Conservation (phyloP, 2,113 vertebrate species). For the Aphelocoma coerulescens region DNA sequence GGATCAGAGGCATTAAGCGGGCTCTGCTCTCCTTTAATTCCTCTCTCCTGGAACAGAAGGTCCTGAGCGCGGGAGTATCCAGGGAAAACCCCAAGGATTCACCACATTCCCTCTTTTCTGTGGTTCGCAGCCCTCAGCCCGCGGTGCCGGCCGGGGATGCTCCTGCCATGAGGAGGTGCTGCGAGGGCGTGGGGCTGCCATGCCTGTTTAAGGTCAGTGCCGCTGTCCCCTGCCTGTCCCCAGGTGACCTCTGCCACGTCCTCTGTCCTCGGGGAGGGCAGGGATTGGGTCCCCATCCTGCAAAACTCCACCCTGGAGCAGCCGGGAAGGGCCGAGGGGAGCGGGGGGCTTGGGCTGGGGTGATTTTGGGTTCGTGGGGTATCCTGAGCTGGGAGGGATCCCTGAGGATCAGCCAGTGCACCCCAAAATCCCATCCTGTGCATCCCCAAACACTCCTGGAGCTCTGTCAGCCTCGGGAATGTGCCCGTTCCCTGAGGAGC, state of each 20-base stretch:
- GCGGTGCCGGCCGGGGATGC: background rate
- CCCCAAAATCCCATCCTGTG: background rate
- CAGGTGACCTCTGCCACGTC: background rate
- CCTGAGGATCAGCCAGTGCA: too few relatives aligned
- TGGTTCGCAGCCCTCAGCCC: background rate
- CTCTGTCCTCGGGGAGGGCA: background rate
- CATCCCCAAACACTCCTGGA: background rate
- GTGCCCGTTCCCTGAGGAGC: background rate
- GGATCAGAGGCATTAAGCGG: background rate
- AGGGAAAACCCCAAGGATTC: background rate
- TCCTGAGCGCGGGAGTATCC: background rate
- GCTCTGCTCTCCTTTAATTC: background rate
- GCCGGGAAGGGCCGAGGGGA: background rate
- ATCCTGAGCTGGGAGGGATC: background rate
- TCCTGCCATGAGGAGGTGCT: slow-evolving; percentile 68
- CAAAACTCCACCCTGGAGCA: background rate
- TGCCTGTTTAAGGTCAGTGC: slow-evolving; percentile 75
- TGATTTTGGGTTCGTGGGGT: background rate
- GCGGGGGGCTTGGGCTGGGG: accelerated
- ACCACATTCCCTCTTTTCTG: background rate
- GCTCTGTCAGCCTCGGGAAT: background rate
- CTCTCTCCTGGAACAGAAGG: background rate
- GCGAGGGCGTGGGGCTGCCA: slow-evolving; percentile 64
- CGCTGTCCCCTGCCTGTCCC: accelerated
- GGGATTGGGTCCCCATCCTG: background rate